A percentile compares a stretch with the other conserved stretches of the same genome.
These are phyloP conservation scores for Typhlichthys eigenmanni DNA, from an alignment of 2,797 vertebrate genomes.

Conservation along the genomic window DNA sequence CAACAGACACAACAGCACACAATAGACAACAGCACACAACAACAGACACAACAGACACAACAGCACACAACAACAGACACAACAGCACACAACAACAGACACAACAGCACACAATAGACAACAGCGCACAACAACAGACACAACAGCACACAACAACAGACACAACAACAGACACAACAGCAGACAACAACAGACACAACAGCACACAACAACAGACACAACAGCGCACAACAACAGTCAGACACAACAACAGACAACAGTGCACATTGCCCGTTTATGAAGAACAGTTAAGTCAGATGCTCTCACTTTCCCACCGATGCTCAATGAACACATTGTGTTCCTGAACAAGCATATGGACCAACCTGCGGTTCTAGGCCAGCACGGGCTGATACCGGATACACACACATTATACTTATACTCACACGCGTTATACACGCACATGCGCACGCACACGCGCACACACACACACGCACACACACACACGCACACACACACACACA, in stretches of 20 bases:
- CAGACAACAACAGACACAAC: too few relatives aligned
- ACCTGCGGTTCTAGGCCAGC: slow-evolving; percentile 54
- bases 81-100: too few relatives aligned
- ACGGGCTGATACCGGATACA: slow-evolving; percentile 53
- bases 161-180: too few relatives aligned
- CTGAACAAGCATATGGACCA: slow-evolving; percentile 52
- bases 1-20: too few relatives aligned
- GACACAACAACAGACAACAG: not conserved
- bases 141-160: too few relatives aligned
- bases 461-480: slow-evolving; percentile 1
- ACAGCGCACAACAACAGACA: too few relatives aligned
- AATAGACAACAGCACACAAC: not conserved
- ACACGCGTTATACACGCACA: not conserved
- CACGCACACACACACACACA: slow-evolving; percentile 15
- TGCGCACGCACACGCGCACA: slow-evolving; percentile 3
- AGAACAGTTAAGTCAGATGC: slow-evolving; percentile 46
- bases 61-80: too few relatives aligned
- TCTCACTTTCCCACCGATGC: slow-evolving; percentile 50
- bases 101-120: too few relatives aligned
- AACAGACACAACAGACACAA: not conserved
- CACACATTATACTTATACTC: slow-evolving; percentile 4
- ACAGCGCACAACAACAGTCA: too few relatives aligned
- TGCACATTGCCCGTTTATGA: slow-evolving; percentile 37
- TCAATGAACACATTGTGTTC: slow-evolving; percentile 37
- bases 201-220: too few relatives aligned